Evolutionary conservation across 2,888 invertebrate genomes (phyloP), one percentile per base, ranked within the genome.

Genomic region (Coleophora flavipennella): DNA sequence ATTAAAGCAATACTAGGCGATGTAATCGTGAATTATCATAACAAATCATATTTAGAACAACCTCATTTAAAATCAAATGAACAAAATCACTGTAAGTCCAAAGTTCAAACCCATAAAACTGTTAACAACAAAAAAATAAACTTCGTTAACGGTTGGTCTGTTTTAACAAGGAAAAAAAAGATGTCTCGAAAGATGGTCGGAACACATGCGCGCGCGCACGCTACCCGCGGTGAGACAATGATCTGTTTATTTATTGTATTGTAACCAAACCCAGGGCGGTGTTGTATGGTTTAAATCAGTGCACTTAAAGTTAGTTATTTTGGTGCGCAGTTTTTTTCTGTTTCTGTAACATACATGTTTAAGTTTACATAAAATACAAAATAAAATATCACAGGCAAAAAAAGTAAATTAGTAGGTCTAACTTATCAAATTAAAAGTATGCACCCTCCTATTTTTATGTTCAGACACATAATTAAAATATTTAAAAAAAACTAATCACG

Each of bases 231-330:
- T 38, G 49, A 57, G 52, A 60, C 62, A 62, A 57, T 47, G 62
- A 56, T 62, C 60, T 71, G 73, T 71, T 73, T 71, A 70, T 70
- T 55, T 60, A 64, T 60, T 20, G 20, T 60, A 64, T 60, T 20
- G 20, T 20, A 20, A 20, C 20, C 20, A 6, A 20, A 20, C 20
- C 20, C 20, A 20, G 20, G 20, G 20, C 6, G 20, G 20, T 20
- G 20, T 20, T 3, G 20, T 20, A 6, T 20, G 20, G 3, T 20
- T 20, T 20, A 20, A 20, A 20, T 20, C 20, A 20, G 20, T 4
- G 6, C 20, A 20, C 20, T 20, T 20, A 4, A 20, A 20, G 20
- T 28, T 36, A 36, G 35, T 42, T 35, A 35, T 33, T 33, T 33
- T 38, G 35, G 33, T 33, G 31, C 31, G 36, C 11, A 27, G 42